Evolutionary conservation across 1,140 invertebrate genomes (phyloP), one percentile per base, ranked within the genome.

Genomic region (Aricia agestis): DNA sequence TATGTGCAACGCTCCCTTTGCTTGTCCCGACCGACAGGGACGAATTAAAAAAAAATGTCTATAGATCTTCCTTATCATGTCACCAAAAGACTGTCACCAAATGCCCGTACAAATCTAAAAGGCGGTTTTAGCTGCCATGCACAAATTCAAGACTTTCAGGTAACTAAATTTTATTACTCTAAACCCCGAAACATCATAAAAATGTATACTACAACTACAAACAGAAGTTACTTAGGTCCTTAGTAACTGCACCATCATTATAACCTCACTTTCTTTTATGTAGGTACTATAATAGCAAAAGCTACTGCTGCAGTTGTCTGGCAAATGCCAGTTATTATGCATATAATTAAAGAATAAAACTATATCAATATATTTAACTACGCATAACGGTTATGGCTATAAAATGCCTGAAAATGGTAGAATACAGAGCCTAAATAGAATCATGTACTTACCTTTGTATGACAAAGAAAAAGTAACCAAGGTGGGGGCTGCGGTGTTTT

Each of bases 81-180:
- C 83, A 87, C 81, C 87, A 81, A 67, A 81, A 78, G 82, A 79
- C 83, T 87, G 88, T 88, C 85, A 86, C 82, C 82, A 67, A 77
- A 76, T 82, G 89, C 85, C 89, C 89, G 87, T 89, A 91, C 88
- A 81, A 82, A 82, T 76, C 75, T 77, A 71, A 82, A 80, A 83
- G 84, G 87, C 87, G 79, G 82, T 86, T 73, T 68, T 76, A 70
- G 76, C 87, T 91, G 87, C 86, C 86, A 91, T 89, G 89, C 87
- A 89, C 85, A 91, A 91, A 91, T 85, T 86, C 87, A 89, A 86
- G 86, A 89, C 78, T 81, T 78, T 70, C 82, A 89, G 89, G 87
- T 91, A 85, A 82, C 70, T 74, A 76, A 63, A 61, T 70, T 67
- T 9, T 15, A 74, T 69, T 71, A 70, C 32, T 66, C 31, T 42